Evolutionary conservation across 2,113 vertebrate species (phyloP).

Genomic region (Pagrus major): DNA sequence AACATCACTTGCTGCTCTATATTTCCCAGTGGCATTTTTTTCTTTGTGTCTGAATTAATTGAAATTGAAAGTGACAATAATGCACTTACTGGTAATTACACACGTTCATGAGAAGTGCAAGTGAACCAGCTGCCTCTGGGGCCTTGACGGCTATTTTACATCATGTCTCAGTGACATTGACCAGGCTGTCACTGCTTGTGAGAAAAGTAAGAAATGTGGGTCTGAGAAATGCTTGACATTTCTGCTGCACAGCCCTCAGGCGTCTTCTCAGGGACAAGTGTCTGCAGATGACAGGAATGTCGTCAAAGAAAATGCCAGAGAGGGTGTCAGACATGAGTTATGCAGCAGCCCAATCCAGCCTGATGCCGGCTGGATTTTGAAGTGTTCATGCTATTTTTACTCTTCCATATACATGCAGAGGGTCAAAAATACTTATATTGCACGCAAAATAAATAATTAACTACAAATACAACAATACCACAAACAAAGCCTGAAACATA

Average conservation of each 20-base stretch:
- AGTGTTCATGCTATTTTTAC: not conserved
- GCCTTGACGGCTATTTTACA: slow-evolving; percentile 22
- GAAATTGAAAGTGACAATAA: slow-evolving; percentile 2
- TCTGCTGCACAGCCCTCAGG: slow-evolving; percentile 34
- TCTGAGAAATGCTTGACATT: slow-evolving; percentile 62
- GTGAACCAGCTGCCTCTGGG: not conserved
- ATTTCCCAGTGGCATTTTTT: slow-evolving; percentile 7
- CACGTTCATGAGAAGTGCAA: not conserved
- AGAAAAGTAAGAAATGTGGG: slow-evolving; percentile 38
- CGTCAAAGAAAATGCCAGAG: slow-evolving; percentile 43
- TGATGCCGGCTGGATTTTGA: not conserved
- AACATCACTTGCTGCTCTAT: not conserved
- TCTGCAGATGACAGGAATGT: slow-evolving; percentile 66
- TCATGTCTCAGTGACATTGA: slow-evolving; percentile 19
- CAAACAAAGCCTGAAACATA: too few species aligned
- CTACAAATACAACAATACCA: not conserved
- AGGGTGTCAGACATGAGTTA: slow-evolving; percentile 30
- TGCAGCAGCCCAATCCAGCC: not conserved
- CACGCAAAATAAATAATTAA: not conserved
- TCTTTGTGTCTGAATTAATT: slow-evolving; percentile 19
- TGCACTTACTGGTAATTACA: slow-evolving; percentile 18
- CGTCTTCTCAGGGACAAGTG: slow-evolving; percentile 29
- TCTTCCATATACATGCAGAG: not conserved
- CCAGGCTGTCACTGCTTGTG: slow-evolving; percentile 33
- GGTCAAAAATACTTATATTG: not conserved